Base-by-base conservation (phyloP, 2,797 vertebrate genomes). In the Hylomyscus alleni region DNA sequence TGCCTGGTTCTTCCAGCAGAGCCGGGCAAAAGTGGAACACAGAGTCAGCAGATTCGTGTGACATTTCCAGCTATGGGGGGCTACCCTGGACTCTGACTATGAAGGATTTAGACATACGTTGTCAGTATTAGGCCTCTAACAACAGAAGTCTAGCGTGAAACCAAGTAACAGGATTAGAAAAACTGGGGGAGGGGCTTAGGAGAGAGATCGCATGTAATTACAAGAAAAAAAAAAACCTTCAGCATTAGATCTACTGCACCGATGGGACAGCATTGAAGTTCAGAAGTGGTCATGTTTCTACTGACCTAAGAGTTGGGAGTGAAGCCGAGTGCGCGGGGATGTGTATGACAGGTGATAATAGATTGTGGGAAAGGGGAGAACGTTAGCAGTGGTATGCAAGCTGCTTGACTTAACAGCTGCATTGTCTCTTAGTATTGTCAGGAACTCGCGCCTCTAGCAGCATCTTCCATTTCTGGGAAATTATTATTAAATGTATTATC, bases 401-500 rank as follows among this genome's bases (percentile, higher is more conserved):
- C 14, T 50, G 47, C 75, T 82, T 29, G 44, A 11, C 6, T 65
- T 52, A 31, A 54, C 0, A 29, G 44, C 34, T 44, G 34, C 62
- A 2, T 73, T 67, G 37, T 50, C 91, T 80, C 80, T 56, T 50
- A 29, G 20, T 34, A 69, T 69, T 95, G 10, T 62, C 69, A 62
- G 78, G 80, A 87, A 22, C 9, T 87, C 60, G 50, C 24, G 50
- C 24, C 78, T 90, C 60, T 80, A 54, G 37, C 17, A 78, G n/a
- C 15, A 56, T 81, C 62, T 89, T 15, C 3, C 22, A 58, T 56
- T 80, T 40, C 47, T 22, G 13, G 9, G 47, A 77, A 76, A 47
- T 76, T 44, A 67, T 83, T 89, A 82, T 37, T 52, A 69, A 89
- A 93, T 62, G 40, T 50, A 80, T 67, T 40, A 90, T 88, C 82